phyloP scores from a whole-genome alignment of 2,113 vertebrate genomes.

The Tretioscincus oriximinensis region DNA sequence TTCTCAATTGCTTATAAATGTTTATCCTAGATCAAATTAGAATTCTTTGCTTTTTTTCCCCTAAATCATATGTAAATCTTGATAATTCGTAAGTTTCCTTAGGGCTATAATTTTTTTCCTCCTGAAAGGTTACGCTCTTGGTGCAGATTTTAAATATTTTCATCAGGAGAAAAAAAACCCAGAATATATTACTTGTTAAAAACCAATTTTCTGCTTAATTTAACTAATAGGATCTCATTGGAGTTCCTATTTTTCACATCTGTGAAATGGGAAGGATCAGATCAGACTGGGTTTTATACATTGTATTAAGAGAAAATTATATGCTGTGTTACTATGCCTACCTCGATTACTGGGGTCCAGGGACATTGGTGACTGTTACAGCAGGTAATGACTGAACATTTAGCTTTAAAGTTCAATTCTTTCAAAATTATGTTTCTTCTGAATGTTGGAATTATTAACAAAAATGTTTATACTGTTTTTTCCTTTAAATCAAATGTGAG shows the following conservation, averaged over 20 bases:
- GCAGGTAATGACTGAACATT: constrained; percentile 8
- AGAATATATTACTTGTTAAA: neutral
- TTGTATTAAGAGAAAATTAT: neutral
- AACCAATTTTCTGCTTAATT: neutral
- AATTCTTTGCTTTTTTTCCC: neutral
- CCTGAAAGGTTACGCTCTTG: neutral
- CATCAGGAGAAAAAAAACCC: neutral
- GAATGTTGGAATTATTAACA: neutral
- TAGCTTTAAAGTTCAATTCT: no score
- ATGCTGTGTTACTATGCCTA: neutral
- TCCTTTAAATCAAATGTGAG: neutral
- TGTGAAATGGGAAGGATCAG: neutral
- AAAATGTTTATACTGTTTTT: neutral
- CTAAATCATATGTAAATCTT: neutral
- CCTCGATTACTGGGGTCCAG: neutral
- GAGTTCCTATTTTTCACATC: no score
- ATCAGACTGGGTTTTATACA: neutral
- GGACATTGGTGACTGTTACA: neutral
- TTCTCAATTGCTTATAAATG: neutral
- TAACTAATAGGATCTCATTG: neutral
- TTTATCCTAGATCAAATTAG: neutral
- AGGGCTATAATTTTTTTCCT: neutral
- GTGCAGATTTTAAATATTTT: neutral
- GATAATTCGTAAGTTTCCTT: neutral
- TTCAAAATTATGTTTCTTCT: no score